Percentiles rank a stretch among this genome's conserved stretches.
Conservation (phyloP, 2,888 invertebrate species). For the Cryptophagus acutangulus region DNA sequence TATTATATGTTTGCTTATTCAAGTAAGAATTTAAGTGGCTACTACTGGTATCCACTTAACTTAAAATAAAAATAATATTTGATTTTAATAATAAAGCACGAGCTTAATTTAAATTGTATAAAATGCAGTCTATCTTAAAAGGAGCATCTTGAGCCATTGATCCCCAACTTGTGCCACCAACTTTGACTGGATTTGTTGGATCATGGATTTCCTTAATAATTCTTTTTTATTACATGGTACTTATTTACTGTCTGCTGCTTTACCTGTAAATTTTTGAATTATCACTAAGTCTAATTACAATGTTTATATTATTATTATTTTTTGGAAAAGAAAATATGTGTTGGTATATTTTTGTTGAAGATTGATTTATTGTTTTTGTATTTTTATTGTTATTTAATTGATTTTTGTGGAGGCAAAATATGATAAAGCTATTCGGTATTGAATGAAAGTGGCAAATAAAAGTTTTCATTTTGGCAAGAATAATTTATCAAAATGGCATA, state of each 20-base stretch:
- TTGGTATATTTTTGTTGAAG: too few relatives aligned
- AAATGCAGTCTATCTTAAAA: conserved; percentile 15
- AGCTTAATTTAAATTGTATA: conserved; percentile 3
- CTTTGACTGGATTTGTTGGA: conserved; percentile 49
- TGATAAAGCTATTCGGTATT: not conserved
- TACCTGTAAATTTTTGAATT: conserved; percentile 4
- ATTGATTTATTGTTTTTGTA: not conserved
- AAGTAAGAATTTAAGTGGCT: too few relatives aligned
- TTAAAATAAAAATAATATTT: too few relatives aligned
- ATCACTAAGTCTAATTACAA: too few relatives aligned
- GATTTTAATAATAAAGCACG: too few relatives aligned
- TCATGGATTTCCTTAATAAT: conserved; percentile 49
- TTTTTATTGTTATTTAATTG: not conserved
- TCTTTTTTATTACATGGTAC: conserved; percentile 47
- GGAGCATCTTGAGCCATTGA: conserved; percentile 44
- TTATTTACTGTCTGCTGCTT: conserved; percentile 28
- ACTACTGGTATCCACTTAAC: too few relatives aligned
- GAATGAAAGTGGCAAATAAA: not conserved
- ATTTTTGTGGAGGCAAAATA: not conserved
- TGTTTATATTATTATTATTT: too few relatives aligned
- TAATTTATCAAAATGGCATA: conserved; percentile 32
- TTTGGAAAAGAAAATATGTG: too few relatives aligned
- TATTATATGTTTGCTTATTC: too few relatives aligned
- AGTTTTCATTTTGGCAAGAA: conserved; percentile 9
- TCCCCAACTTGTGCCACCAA: conserved; percentile 49